Percentiles rank a stretch among this genome's conserved stretches.
Evolutionary conservation across 2,888 invertebrate genomes (phyloP).

Genomic region (Portevinia maculata): DNA sequence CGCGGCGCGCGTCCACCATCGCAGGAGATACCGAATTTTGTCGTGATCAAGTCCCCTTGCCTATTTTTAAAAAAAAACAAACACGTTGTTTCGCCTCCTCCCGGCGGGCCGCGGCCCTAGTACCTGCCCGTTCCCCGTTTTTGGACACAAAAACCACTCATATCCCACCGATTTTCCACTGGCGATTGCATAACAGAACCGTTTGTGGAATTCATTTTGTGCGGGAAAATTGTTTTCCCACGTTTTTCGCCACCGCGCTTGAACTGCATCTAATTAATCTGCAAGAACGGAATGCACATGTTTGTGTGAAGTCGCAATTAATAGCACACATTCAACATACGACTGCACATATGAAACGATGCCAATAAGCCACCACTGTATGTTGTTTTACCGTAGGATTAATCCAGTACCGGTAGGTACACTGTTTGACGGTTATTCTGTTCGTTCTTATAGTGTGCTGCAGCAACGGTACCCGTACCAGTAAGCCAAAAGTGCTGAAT

Average conservation of each 20-base stretch:
- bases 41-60: slow-evolving; percentile 59
- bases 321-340: slow-evolving; percentile 63
- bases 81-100: slow-evolving; percentile 6
- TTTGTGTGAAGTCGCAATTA: slow-evolving; percentile 50
- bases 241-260: slow-evolving; percentile 69
- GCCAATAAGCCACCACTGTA: slow-evolving; percentile 65
- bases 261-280: slow-evolving; percentile 72
- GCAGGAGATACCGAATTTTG: slow-evolving; percentile 32
- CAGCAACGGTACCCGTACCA: slow-evolving; percentile 22
- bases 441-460: slow-evolving; percentile 29
- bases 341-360: slow-evolving; percentile 52
- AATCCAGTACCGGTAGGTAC: slow-evolving; percentile 66
- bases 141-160: slow-evolving; percentile 9
- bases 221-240: slow-evolving; percentile 67
- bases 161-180: slow-evolving; percentile 48
- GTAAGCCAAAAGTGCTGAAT: slow-evolving; percentile 49
- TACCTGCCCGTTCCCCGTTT: not conserved
- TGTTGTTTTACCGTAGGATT: slow-evolving; percentile 46
- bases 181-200: slow-evolving; percentile 58
- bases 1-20: too few relatives aligned
- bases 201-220: slow-evolving; percentile 68
- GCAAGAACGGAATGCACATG: slow-evolving; percentile 56
- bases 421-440: slow-evolving; percentile 64
- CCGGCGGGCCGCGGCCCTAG: slow-evolving; percentile 20
- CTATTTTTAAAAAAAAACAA: slow-evolving; percentile 11